These are phyloP conservation scores for Desmophyllum pertusum DNA, from an alignment of 92 coral and sea anemone species.

Conservation along the genomic window DNA sequence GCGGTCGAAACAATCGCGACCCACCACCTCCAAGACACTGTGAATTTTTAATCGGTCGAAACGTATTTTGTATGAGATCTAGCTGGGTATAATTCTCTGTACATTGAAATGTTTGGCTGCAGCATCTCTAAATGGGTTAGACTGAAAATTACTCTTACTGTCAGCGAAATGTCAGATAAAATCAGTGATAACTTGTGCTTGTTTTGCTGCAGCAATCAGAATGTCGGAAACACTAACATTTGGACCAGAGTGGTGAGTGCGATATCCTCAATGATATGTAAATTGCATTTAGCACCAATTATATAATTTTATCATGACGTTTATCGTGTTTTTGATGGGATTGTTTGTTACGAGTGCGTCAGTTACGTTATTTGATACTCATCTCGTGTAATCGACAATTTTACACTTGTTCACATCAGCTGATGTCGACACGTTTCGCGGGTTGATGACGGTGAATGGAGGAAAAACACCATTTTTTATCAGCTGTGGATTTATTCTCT, in stretches of 20 bases:
- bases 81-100: constrained; percentile 4
- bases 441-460: background rate
- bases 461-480: background rate
- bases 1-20: constrained; percentile 16
- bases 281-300: background rate
- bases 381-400: background rate
- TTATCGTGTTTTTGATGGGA: background rate
- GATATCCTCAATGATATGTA: background rate
- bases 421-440: constrained; percentile 19
- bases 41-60: constrained; percentile 38
- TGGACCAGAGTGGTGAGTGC: constrained; percentile 99
- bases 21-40: constrained; percentile 14
- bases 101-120: no score
- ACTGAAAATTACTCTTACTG: background rate
- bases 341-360: background rate
- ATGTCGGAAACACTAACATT: constrained; percentile 99
- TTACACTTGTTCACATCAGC: constrained; percentile 11
- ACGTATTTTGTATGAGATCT: constrained; percentile 24
- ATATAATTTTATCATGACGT: background rate
- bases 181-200: background rate
- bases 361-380: background rate
- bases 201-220: constrained; percentile 39
- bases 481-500: background rate
- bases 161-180: background rate
- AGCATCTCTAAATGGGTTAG: no score